A percentile compares a stretch with the other conserved stretches of the same genome.
Evolutionary conservation across 2,888 invertebrate genomes (phyloP).

Genomic region (Pyrocoelia pectoralis): DNA sequence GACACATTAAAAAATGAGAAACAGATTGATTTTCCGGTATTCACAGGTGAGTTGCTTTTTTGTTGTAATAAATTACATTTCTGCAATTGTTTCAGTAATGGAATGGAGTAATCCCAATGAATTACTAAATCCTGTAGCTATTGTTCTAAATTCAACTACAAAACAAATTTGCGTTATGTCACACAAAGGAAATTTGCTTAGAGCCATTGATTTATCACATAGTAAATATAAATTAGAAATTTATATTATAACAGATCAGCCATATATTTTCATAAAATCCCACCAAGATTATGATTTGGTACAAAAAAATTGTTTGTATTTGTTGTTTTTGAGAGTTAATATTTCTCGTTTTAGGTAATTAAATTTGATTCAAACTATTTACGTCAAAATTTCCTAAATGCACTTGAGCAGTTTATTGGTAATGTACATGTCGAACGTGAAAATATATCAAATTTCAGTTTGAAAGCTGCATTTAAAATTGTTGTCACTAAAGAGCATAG

Average conservation of each 20-base stretch:
- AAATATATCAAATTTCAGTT: constrained; percentile 46
- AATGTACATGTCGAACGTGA: constrained; percentile 45
- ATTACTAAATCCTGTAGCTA: constrained; percentile 54
- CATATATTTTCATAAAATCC: constrained; percentile 58
- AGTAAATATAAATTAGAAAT: constrained; percentile 46
- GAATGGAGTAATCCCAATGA: constrained; percentile 57
- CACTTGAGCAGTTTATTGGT: constrained; percentile 56
- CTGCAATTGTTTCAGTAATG: constrained; percentile 41
- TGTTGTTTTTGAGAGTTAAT: no score
- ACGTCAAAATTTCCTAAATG: constrained; percentile 54
- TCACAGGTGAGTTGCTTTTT: constrained; percentile 47
- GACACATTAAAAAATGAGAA: constrained; percentile 41
- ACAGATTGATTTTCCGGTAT: constrained; percentile 41
- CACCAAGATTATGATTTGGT: constrained; percentile 65
- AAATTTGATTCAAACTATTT: constrained; percentile 60
- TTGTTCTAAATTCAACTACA: constrained; percentile 52
- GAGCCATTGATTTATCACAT: constrained; percentile 58
- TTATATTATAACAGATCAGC: constrained; percentile 54
- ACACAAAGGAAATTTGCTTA: constrained; percentile 55
- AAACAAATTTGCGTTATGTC: constrained; percentile 57
- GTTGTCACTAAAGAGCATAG: constrained; percentile 61
- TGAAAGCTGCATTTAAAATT: constrained; percentile 51
- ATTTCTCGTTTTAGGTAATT: constrained; percentile 54
- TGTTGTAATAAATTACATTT: not conserved
- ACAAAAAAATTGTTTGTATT: not conserved